These are phyloP conservation scores for Myathropa florea DNA, from an alignment of 2,888 invertebrate genomes.

Conservation along the genomic window DNA sequence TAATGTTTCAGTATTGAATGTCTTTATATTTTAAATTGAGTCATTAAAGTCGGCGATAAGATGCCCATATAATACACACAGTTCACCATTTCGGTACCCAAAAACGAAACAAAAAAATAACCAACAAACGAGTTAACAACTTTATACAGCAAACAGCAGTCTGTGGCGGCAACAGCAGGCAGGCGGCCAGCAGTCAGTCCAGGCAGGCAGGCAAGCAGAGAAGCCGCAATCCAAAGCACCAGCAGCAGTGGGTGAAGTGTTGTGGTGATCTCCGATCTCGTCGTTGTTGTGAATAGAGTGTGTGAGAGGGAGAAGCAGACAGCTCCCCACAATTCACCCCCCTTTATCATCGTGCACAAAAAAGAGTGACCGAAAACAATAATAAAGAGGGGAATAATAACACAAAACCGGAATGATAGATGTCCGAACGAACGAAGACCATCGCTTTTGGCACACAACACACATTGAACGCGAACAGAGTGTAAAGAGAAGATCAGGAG, in stretches of 20 bases:
- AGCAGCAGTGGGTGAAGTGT: background rate
- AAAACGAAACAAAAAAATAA: conserved; percentile 4
- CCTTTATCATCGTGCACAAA: background rate
- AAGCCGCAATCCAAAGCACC: background rate
- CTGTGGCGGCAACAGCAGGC: background rate
- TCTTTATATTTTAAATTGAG: conserved; percentile 69
- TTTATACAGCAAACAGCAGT: conserved; percentile 25
- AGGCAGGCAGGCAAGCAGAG: background rate
- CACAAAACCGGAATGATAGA: conserved; percentile 66
- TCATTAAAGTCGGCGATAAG: conserved; percentile 68
- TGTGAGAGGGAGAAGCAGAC: background rate
- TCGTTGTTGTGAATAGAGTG: background rate
- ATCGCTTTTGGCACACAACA: conserved; percentile 39
- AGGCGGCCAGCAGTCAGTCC: background rate
- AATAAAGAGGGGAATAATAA: conserved; percentile 44
- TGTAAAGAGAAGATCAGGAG: conserved; percentile 9
- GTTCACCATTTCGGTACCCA: conserved; percentile 49
- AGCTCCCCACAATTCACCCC: conserved; percentile 4
- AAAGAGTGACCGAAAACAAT: conserved; percentile 38
- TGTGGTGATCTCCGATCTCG: conserved; percentile 5
- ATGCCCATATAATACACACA: conserved; percentile 55
- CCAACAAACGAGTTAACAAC: conserved; percentile 59
- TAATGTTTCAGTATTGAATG: conserved; percentile 67
- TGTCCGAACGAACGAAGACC: conserved; percentile 53
- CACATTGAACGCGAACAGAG: conserved; percentile 5